These are phyloP conservation scores for Pantelozetes paolii DNA, from an alignment of 2,888 invertebrate species.

Conservation along the genomic window DNA sequence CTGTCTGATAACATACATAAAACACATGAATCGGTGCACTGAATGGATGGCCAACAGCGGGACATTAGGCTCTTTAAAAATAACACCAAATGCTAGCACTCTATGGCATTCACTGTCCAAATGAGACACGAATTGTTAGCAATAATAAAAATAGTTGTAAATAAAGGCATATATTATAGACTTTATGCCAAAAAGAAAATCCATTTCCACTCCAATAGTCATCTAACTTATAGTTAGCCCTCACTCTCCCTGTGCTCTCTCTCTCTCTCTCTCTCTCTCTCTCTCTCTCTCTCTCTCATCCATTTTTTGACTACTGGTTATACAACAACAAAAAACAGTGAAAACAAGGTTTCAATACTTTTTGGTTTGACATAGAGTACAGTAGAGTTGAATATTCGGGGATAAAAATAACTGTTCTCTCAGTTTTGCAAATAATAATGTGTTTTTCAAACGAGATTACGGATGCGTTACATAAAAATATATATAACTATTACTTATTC, in stretches of 20 bases:
- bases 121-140: background rate
- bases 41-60: slow-evolving; percentile 20
- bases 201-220: background rate
- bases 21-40: background rate
- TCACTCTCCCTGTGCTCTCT: no score
- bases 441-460: no score
- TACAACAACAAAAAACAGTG: background rate
- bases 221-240: background rate
- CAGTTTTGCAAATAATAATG: no score
- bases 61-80: background rate
- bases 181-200: background rate
- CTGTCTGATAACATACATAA: slow-evolving; percentile 2
- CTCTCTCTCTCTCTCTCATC: background rate
- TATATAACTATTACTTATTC: no score
- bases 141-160: slow-evolving; percentile 12
- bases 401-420: no score
- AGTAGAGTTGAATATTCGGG: no score
- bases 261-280: no score
- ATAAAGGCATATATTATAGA: background rate
- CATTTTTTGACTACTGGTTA: background rate
- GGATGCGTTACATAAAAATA: no score
- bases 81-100: background rate
- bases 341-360: no score
- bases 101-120: background rate
- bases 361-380: no score